Evolutionary conservation across 2,113 vertebrate genomes (phyloP).

Genomic region (Sterrhoptilus dennistouni): DNA sequence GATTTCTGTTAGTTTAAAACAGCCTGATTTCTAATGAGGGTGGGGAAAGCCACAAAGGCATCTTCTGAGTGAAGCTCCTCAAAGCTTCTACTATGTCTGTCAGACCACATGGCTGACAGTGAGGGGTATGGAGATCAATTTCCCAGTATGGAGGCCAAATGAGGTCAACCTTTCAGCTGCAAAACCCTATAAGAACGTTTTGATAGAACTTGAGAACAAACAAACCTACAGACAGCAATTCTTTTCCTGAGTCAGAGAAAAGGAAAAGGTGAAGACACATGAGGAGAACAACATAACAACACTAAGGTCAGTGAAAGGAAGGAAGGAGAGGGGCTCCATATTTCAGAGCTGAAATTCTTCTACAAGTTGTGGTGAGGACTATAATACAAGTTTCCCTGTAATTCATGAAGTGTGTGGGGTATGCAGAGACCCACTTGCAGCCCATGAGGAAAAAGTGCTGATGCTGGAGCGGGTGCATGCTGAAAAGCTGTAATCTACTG

Average conservation of each 20-base stretch:
- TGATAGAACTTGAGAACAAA: not conserved
- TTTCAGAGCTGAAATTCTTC: not conserved
- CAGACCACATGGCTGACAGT: no score
- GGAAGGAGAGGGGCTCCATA: not conserved
- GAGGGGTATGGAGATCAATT: not conserved
- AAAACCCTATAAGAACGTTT: not conserved
- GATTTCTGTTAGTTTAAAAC: not conserved
- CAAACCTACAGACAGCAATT: not conserved
- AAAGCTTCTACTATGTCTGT: rapidly evolving
- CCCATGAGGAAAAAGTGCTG: not conserved
- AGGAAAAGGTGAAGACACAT: not conserved
- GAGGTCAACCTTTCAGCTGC: not conserved
- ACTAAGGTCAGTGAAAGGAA: not conserved
- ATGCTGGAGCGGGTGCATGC: not conserved
- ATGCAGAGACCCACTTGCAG: not conserved
- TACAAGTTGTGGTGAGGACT: not conserved
- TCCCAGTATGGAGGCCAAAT: rapidly evolving
- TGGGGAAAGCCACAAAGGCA: rapidly evolving
- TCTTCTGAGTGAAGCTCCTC: not conserved
- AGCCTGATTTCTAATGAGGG: not conserved
- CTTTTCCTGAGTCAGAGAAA: not conserved
- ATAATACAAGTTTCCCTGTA: not conserved
- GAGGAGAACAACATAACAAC: not conserved
- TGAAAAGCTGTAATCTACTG: not conserved
- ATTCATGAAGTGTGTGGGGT: not conserved